phyloP scores from a whole-genome alignment of 2,113 vertebrate genomes.

The cattle (Bos taurus) region DNA sequence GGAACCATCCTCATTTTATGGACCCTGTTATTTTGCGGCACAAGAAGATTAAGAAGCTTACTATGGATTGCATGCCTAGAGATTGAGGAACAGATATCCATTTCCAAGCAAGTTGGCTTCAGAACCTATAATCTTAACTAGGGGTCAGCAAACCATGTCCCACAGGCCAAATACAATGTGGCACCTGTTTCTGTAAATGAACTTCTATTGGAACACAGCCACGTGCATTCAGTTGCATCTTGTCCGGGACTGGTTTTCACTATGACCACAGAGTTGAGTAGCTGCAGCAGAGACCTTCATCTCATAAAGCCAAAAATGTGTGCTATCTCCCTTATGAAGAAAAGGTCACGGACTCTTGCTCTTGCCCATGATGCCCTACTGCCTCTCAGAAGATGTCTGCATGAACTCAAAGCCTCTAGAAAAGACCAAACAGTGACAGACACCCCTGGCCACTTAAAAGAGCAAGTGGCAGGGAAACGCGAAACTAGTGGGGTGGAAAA shows the following conservation, averaged over 20 bases:
- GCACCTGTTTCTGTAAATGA: not conserved
- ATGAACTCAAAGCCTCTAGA: not conserved
- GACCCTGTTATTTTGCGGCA: not conserved
- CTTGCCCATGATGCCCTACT: not conserved
- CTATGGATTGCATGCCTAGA: not conserved
- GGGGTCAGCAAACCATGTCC: not conserved
- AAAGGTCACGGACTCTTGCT: not conserved
- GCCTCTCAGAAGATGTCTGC: not conserved
- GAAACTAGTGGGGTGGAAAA: not conserved
- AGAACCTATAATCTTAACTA: not conserved
- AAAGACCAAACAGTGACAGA: not conserved
- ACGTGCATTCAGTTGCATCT: not conserved
- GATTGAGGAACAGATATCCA: not conserved
- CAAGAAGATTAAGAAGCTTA: not conserved
- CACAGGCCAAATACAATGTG: not conserved
- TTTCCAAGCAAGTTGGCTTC: not conserved
- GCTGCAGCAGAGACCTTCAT: not conserved
- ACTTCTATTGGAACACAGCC: not conserved
- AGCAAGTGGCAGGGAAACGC: not conserved
- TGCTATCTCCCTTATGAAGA: not conserved
- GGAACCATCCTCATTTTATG: not conserved
- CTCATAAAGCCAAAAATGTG: not conserved
- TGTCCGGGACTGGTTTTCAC: not conserved
- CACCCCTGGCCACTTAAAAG: not conserved
- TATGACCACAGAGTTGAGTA: not conserved